Evolutionary conservation across 2,888 invertebrate genomes (phyloP).

Genomic region (Sipha maydis): DNA sequence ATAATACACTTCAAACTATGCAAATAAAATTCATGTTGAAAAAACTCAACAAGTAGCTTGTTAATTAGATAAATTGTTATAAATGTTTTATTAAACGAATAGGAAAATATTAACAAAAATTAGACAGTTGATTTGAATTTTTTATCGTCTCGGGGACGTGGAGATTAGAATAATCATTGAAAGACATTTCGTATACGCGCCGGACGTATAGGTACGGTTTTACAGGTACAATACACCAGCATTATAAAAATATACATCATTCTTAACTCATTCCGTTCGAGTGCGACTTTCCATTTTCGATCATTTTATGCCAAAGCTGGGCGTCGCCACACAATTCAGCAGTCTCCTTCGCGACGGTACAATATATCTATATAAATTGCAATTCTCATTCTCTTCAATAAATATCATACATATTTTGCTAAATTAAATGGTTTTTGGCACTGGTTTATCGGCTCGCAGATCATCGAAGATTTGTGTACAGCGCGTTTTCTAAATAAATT

Average conservation of each 20-base stretch:
- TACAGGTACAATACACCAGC: too few species aligned
- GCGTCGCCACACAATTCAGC: neutral
- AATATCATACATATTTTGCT: neutral
- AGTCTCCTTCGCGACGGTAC: neutral
- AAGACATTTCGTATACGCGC: neutral
- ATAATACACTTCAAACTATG: too few species aligned
- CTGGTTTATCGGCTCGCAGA: neutral
- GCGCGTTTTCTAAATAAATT: neutral
- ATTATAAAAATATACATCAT: neutral
- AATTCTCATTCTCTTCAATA: neutral
- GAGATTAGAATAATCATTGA: too few species aligned
- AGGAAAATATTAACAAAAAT: too few species aligned
- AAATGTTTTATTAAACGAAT: too few species aligned
- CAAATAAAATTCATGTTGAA: too few species aligned
- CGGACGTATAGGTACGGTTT: neutral
- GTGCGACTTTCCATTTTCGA: neutral
- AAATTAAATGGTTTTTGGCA: constrained; percentile 35
- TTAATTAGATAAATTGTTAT: too few species aligned
- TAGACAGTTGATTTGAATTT: too few species aligned
- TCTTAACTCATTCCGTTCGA: neutral
- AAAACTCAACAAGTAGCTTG: too few species aligned
- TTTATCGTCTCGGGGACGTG: too few species aligned
- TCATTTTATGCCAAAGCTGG: neutral
- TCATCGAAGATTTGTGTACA: neutral
- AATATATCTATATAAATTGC: neutral